Evolutionary conservation across 2,113 vertebrate genomes (phyloP), one percentile per base, ranked within the genome.

Genomic region (Chaetura pelagica): DNA sequence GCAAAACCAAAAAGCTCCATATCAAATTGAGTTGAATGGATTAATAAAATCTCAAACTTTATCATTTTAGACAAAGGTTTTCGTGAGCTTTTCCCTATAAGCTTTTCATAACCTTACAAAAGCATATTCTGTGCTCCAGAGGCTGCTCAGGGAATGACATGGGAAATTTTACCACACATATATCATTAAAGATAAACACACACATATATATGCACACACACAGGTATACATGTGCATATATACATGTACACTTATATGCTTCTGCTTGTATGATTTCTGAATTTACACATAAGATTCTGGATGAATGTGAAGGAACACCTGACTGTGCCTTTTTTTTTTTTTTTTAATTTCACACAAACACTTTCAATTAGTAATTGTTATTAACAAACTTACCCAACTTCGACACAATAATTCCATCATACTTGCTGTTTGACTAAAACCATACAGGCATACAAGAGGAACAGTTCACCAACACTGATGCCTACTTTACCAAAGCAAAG

Each of bases 171-270:
- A 82, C 44, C 64, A n/a, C 20, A 29, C 12, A 23, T 5, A 2
- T 48, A n/a, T 34, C 49, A 38, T 61, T 69, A 91, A 73, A 74
- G 7, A 79, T 21, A 79, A 46, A 30, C 22, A 42, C 16, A 72
- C 2, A 78, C 0, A 35, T 6, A 11, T 7, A 57, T 30, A 40
- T 11, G 4, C 8, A 4, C 6, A 8, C 2, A 35, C 18, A 35
- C 15, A 55, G 5, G 18, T 10, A 69, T 22, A 42, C 4, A 16
- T 32, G 8, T 23, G 6, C 40, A 13, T 40, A 21, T 73, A 46
- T 13, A 29, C 19, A 52, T 7, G 3, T 48, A 30, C 7, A 12
- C 57, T 49, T 72, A 72, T 49, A 23, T 20, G 15, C 26, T 79
- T 95, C 54, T 38, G 54, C 68, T 76, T 27, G 4, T 12, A 8